Conservation (phyloP, 2,797 vertebrate genomes). For the Hemibagrus guttatus region DNA sequence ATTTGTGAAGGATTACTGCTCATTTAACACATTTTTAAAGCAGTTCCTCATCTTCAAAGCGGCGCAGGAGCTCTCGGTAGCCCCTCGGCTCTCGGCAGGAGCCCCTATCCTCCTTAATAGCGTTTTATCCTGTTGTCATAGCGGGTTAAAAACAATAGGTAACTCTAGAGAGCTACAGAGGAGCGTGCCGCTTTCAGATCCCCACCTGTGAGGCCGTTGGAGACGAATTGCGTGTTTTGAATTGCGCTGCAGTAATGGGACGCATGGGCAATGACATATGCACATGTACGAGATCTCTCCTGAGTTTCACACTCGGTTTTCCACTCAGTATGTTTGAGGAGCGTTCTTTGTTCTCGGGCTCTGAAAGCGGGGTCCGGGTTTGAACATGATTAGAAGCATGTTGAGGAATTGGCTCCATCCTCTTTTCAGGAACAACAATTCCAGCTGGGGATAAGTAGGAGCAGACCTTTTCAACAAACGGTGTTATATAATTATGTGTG, state of each 20-base stretch:
- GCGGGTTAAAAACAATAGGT: conserved; percentile 73
- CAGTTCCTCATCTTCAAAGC: conserved; percentile 65
- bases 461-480: conserved; percentile 66
- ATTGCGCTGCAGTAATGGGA: conserved; percentile 56
- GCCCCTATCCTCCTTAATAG: conserved; percentile 59
- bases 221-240: conserved; percentile 62
- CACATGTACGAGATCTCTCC: conserved; percentile 18
- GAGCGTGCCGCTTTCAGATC: conserved; percentile 52
- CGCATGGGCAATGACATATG: conserved; percentile 37
- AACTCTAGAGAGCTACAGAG: conserved; percentile 63
- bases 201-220: conserved; percentile 58
- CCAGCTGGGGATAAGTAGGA: conserved; percentile 72
- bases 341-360: conserved; percentile 73
- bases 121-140: conserved; percentile 67
- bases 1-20: conserved; percentile 62
- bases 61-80: conserved; percentile 59
- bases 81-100: conserved; percentile 61
- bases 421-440: conserved; percentile 62
- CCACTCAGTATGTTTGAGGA: conserved; percentile 54
- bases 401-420: conserved; percentile 71
- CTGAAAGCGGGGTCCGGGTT: conserved; percentile 71
- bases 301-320: conserved; percentile 27
- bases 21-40: conserved; percentile 58
- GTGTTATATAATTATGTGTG: conserved; percentile 23
- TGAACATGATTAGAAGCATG: conserved; percentile 78